Conservation (phyloP, 2,797 vertebrate genomes). For the Acipenser ruthenus region DNA sequence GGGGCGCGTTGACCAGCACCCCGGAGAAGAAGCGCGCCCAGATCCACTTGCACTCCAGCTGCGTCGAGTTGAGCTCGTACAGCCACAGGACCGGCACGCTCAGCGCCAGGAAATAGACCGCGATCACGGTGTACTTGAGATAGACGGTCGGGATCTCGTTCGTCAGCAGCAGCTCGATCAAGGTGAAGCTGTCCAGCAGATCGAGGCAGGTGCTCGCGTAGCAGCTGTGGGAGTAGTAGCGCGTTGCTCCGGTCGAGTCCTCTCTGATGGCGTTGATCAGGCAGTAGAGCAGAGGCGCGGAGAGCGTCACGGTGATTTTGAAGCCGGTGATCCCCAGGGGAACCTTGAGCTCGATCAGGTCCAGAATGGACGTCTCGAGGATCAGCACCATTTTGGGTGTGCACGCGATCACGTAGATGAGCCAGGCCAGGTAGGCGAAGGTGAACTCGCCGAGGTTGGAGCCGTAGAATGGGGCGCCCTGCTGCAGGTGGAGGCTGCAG, state of each 20-base stretch:
- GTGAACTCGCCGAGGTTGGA: constrained; percentile 74
- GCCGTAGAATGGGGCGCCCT: constrained; percentile 48
- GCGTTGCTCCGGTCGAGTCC: constrained; percentile 70
- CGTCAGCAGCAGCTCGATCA: constrained; percentile 75
- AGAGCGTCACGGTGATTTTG: constrained; percentile 77
- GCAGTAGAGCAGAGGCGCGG: constrained; percentile 83
- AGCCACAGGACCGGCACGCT: constrained; percentile 85
- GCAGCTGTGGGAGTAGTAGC: constrained; percentile 76
- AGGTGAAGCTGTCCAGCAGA: constrained; percentile 81
- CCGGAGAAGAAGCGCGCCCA: constrained; percentile 74
- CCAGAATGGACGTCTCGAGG: constrained; percentile 87
- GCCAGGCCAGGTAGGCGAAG: constrained; percentile 92
- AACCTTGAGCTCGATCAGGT: constrained; percentile 76
- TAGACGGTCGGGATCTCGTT: constrained; percentile 56
- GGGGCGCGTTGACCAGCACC: constrained; percentile 76
- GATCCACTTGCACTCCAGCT: constrained; percentile 65
- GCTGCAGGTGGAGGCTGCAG: constrained; percentile 56
- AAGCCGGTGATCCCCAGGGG: constrained; percentile 84
- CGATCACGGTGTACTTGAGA: constrained; percentile 56
- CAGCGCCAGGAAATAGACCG: constrained; percentile 60
- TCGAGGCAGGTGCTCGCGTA: constrained; percentile 82
- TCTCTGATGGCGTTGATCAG: constrained; percentile 80
- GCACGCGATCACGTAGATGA: constrained; percentile 91
- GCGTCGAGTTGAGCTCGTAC: constrained; percentile 75
- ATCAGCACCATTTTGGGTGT: constrained; percentile 87